phyloP scores from a whole-genome alignment of 1,140 invertebrate genomes.

The Bathynomus jamesi region DNA sequence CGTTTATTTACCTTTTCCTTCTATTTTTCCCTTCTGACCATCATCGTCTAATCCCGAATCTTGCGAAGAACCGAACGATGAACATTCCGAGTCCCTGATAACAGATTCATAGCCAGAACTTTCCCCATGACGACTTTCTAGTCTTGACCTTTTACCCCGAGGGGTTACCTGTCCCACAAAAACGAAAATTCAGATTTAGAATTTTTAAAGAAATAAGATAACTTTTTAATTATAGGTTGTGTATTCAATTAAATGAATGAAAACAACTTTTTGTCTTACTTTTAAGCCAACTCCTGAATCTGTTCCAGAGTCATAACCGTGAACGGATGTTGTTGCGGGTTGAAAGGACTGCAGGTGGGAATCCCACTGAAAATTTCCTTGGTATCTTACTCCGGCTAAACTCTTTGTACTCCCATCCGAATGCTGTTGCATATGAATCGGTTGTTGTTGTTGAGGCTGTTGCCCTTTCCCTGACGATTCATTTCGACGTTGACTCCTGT shows the following conservation, averaged over 20 bases:
- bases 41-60: constrained; percentile 51
- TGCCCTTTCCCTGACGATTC: constrained; percentile 1
- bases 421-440: constrained; percentile 13
- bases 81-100: constrained; percentile 58
- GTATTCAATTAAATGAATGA: too few relatives aligned
- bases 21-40: constrained; percentile 25
- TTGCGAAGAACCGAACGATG: constrained; percentile 70
- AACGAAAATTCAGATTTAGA: too few relatives aligned
- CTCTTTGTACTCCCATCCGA: constrained; percentile 6
- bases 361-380: constrained; percentile 30
- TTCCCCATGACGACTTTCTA: constrained; percentile 49
- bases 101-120: constrained; percentile 86
- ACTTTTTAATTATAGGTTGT: too few relatives aligned
- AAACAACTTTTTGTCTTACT: constrained; percentile 47
- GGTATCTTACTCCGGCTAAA: constrained; percentile 10
- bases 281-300: constrained; percentile 36
- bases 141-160: constrained; percentile 24
- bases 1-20: constrained; percentile 6
- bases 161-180: constrained; percentile 32
- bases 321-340: background rate
- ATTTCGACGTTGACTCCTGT: constrained; percentile 12
- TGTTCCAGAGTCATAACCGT: constrained; percentile 34
- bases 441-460: constrained; percentile 14
- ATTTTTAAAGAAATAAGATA: too few relatives aligned
- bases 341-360: constrained; percentile 26